A percentile compares a stretch with the other conserved stretches of the same genome.
Evolutionary conservation across 64 coral and sea anemone genomes (phyloP).

Genomic region (Porites australiensis): DNA sequence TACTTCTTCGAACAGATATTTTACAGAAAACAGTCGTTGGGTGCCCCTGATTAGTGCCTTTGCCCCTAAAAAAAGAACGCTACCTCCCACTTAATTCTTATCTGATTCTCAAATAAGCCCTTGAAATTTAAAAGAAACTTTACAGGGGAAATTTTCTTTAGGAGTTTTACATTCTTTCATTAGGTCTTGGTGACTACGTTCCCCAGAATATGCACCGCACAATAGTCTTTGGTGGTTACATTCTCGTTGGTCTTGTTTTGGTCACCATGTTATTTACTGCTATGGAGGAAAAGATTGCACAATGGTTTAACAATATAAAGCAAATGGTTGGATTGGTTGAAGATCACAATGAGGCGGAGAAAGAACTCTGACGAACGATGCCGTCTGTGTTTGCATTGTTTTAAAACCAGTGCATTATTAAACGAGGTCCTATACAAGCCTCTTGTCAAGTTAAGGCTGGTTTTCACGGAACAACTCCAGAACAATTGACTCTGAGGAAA

Average conservation of each 20-base stretch:
- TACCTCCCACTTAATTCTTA: too few species aligned
- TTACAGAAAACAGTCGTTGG: too few species aligned
- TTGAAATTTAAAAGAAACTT: not conserved
- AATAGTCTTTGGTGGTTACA: constrained; percentile 63
- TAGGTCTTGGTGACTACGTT: constrained; percentile 88
- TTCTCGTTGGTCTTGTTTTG: constrained; percentile 71
- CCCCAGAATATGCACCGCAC: constrained; percentile 85
- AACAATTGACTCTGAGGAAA: too few species aligned
- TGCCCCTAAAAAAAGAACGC: too few species aligned
- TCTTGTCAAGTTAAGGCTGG: too few species aligned
- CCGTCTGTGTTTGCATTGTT: not conserved
- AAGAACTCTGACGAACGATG: not conserved
- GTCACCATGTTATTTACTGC: constrained; percentile 81
- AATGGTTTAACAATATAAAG: constrained; percentile 43
- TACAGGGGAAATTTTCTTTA: not conserved
- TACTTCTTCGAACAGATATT: too few species aligned
- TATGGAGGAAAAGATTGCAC: constrained; percentile 61
- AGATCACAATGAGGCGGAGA: not conserved
- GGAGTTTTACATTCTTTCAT: not conserved
- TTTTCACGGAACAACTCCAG: too few species aligned
- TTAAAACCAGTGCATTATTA: not conserved
- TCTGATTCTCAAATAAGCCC: too few species aligned
- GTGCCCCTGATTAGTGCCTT: too few species aligned
- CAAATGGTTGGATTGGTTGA: constrained; percentile 33
- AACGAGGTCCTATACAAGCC: too few species aligned